phyloP scores from a whole-genome alignment of 2,113 vertebrate species.

The Catharus minimus region DNA sequence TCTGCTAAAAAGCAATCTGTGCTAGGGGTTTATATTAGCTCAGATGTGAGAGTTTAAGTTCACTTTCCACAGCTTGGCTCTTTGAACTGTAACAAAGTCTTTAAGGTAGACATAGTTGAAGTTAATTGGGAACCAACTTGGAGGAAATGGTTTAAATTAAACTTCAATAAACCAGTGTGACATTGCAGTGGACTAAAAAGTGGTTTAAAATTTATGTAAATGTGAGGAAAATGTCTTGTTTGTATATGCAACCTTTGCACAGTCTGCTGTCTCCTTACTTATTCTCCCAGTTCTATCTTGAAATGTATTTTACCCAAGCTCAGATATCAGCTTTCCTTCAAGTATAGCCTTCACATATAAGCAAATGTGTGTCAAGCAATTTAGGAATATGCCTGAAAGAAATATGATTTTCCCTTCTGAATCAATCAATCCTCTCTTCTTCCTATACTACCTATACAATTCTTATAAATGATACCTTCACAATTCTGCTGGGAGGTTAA shows the following conservation, averaged over 20 bases:
- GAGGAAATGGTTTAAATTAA: not conserved
- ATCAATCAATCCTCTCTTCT: constrained; percentile 39
- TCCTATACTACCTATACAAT: constrained; percentile 26
- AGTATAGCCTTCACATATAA: constrained; percentile 34
- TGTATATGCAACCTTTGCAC: not conserved
- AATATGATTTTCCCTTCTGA: constrained; percentile 45
- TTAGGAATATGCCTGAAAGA: constrained; percentile 43
- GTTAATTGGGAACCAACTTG: not conserved
- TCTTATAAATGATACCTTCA: constrained; percentile 28
- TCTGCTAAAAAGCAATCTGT: not conserved
- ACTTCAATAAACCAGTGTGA: not conserved
- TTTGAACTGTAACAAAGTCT: not conserved
- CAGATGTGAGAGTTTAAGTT: not conserved
- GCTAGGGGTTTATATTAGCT: not conserved
- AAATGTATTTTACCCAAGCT: constrained; percentile 17
- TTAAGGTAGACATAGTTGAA: not conserved
- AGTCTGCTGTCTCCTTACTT: not conserved
- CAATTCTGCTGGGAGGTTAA: constrained; percentile 37
- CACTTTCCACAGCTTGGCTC: not conserved
- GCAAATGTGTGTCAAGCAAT: constrained; percentile 49
- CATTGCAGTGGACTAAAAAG: not conserved
- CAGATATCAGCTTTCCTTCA: constrained; percentile 27
- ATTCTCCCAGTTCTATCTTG: not conserved
- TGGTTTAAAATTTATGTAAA: not conserved
- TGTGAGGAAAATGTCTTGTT: not conserved